phyloP scores from a whole-genome alignment of 2,113 vertebrate genomes.

The Odontophorus gujanensis region DNA sequence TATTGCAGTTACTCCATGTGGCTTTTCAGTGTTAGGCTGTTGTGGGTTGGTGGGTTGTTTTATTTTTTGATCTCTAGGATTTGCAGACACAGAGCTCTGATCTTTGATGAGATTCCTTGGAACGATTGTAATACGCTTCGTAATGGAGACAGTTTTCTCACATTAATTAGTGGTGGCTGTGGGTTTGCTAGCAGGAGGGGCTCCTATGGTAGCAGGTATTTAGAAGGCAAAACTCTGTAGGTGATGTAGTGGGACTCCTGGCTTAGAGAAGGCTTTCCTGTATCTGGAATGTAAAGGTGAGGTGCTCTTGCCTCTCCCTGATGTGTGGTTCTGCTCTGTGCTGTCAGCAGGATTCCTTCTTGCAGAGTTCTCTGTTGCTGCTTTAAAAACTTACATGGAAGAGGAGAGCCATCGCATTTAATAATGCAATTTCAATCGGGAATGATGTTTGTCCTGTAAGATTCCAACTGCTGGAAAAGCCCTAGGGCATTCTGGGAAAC shows the following conservation, averaged over 20 bases:
- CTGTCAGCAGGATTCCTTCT: neutral
- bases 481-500: constrained; percentile 60
- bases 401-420: constrained; percentile 64
- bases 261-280: neutral
- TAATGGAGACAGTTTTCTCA: neutral
- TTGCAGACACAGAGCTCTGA: neutral
- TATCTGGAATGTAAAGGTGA: neutral
- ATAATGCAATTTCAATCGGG: constrained; percentile 72
- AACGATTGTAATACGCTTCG: neutral
- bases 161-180: neutral
- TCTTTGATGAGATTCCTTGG: neutral
- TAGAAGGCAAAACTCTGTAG: neutral
- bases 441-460: constrained; percentile 64
- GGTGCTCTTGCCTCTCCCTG: neutral
- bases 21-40: neutral
- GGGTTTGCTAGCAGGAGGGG: neutral
- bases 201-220: neutral
- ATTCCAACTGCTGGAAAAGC: constrained; percentile 65
- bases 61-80: neutral
- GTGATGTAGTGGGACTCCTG: neutral
- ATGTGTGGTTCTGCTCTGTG: neutral
- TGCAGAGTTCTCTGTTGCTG: constrained; percentile 42
- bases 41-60: neutral
- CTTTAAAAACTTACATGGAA: constrained; percentile 45
- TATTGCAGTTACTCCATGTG: neutral